Evolutionary conservation across 2,113 vertebrate species (phyloP), one percentile per base, ranked within the genome.

Genomic region (Sceloporus tristichus): DNA sequence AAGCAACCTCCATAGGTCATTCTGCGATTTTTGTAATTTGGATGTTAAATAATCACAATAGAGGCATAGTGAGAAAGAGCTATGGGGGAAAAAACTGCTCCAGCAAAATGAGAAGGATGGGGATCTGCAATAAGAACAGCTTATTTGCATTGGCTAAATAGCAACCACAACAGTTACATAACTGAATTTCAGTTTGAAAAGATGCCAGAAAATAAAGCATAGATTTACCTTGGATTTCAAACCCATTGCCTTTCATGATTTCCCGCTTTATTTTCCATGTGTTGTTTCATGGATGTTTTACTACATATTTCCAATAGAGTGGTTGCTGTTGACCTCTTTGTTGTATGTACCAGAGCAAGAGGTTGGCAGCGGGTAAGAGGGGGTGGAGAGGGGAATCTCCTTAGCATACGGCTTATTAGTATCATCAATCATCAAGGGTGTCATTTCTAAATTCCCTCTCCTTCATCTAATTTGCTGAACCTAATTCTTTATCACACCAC

Each of bases 401-500:
- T 91, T 90, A 90, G 91, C 92, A 91, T 76, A 65, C 80, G 65
- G 88, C 92, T 95, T 96, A 95, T 96, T 96, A 95, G 94, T 88
- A 91, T 94, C 95, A 94, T 96, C 94, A 91, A 87, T 96, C 95
- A 95, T 89, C 5, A 1, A 27, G 80, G 80, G 87, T 92, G 94
- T 95, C 96, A 95, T 93, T 95, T 95, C 94, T 92, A 95, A 94
- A 95, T 90, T 93, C 95, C 93, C 91, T 92, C 92, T 95, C 93
- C 92, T 89, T 92, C 92, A 92, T 94, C 93, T 95, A 94, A 94
- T 95, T 95, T 95, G 92, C 95, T 94, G 90, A 94, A 95, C 93
- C 89, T 95, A 93, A 96, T 96, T 96, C 93, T 95, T 95, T 87
- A 94, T 95, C 93, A 94, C 88, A 91, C 90, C 91, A 68, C 92